Percentiles rank a stretch among this genome's conserved stretches.
phyloP scores from a whole-genome alignment of 2,888 invertebrate species.

The Drosophila emarginata region DNA sequence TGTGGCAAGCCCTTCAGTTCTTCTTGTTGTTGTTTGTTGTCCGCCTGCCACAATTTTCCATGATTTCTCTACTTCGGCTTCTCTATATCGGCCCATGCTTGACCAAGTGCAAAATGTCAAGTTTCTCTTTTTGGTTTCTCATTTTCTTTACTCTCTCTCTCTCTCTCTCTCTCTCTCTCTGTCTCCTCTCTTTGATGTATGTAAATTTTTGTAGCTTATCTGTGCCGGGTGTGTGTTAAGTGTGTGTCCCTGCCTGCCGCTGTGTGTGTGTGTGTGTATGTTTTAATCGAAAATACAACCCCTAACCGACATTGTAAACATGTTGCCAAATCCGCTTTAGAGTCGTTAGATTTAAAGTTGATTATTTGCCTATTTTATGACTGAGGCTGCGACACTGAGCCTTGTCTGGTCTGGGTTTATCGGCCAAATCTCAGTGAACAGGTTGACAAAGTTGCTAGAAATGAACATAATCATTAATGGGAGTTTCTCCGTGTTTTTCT shows the following conservation, averaged over 20 bases:
- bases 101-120: conserved; percentile 76
- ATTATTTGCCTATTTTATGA: conserved; percentile 12
- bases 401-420: neutral
- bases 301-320: conserved; percentile 26
- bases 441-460: neutral
- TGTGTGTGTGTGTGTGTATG: conserved; percentile 20
- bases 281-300: conserved; percentile 69
- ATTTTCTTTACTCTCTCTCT: neutral
- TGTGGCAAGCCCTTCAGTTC: conserved; percentile 66
- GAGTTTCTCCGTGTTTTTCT: neutral
- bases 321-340: conserved; percentile 18
- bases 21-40: conserved; percentile 3
- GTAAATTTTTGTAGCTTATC: conserved; percentile 70
- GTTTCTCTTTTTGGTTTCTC: conserved; percentile 43
- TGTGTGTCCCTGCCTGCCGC: conserved; percentile 32
- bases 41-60: conserved; percentile 30
- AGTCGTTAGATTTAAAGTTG: conserved; percentile 12
- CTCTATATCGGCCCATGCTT: conserved; percentile 54
- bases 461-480: neutral
- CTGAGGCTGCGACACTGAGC: neutral
- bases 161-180: conserved; percentile 20
- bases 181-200: conserved; percentile 59
- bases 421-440: neutral
- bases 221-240: conserved; percentile 35
- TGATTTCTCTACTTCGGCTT: conserved; percentile 14